These are phyloP conservation scores for Helicolenus hilgendorfi DNA, from an alignment of 2,797 vertebrate genomes.

Conservation along the genomic window DNA sequence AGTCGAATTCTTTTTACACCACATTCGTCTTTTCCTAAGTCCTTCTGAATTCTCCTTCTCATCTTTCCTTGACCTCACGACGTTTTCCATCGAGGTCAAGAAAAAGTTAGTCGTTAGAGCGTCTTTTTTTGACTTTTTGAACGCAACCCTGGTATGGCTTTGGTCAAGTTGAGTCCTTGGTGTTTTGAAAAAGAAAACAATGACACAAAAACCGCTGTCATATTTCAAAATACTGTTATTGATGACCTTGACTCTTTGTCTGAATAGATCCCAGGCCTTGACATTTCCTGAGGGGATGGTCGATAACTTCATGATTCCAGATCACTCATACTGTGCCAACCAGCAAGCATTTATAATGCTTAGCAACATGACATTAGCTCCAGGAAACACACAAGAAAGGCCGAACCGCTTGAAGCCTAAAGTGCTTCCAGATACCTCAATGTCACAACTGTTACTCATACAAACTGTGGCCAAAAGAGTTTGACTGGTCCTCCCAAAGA, in stretches of 20 bases:
- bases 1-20: too few relatives aligned
- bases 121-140: too few relatives aligned
- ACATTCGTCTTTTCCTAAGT: too few relatives aligned
- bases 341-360: background rate
- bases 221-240: background rate
- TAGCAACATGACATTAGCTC: background rate
- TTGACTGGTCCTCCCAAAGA: conserved; percentile 15
- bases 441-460: conserved; percentile 27
- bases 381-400: conserved; percentile 4
- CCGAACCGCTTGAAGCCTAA: background rate
- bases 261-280: background rate
- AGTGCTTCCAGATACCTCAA: conserved; percentile 42
- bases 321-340: background rate
- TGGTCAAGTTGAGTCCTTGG: background rate
- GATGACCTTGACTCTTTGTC: background rate
- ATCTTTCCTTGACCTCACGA: too few relatives aligned
- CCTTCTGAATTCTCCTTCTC: too few relatives aligned
- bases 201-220: background rate
- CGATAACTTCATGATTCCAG: background rate
- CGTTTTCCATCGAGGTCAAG: too few relatives aligned
- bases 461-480: conserved; percentile 4
- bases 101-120: too few relatives aligned
- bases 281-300: background rate
- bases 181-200: background rate
- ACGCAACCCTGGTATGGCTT: background rate